These are phyloP conservation scores for Stenodema calcarata DNA, from an alignment of 2,888 invertebrate genomes.

Conservation along the genomic window DNA sequence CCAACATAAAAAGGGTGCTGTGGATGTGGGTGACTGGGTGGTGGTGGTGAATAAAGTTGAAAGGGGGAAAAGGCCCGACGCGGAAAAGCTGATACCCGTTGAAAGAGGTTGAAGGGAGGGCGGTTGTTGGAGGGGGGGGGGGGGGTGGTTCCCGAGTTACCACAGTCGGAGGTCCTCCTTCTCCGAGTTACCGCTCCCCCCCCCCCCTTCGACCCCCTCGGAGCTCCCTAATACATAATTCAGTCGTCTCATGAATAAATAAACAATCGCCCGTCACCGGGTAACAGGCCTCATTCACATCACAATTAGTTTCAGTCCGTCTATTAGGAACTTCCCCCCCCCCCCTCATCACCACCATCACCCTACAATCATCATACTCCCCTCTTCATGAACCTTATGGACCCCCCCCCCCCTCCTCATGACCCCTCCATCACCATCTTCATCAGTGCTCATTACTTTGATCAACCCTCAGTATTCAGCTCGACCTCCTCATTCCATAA, in stretches of 20 bases:
- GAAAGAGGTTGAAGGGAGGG: neutral
- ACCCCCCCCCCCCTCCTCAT: too few relatives aligned
- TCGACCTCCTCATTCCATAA: too few relatives aligned
- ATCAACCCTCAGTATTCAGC: too few relatives aligned
- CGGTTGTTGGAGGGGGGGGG: neutral
- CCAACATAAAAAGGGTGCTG: too few relatives aligned
- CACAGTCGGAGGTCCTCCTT: neutral
- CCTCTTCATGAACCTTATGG: too few relatives aligned
- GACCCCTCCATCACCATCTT: too few relatives aligned
- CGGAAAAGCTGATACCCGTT: neutral
- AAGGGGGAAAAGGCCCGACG: neutral
- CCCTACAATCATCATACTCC: neutral
- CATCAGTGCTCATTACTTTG: too few relatives aligned
- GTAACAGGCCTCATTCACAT: slow-evolving; percentile 44
- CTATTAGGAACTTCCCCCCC: neutral
- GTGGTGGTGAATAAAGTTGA: too few relatives aligned
- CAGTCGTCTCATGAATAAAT: slow-evolving; percentile 44
- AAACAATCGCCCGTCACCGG: slow-evolving; percentile 36
- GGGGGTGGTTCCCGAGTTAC: neutral
- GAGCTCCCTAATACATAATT: slow-evolving; percentile 31
- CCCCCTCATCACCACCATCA: neutral
- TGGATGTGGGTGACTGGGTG: too few relatives aligned
- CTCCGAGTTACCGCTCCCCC: neutral
- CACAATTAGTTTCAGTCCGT: slow-evolving; percentile 44
- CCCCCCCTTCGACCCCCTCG: too few relatives aligned